Conservation (phyloP, 2,888 invertebrate genomes). For the Microchrysa polita region DNA sequence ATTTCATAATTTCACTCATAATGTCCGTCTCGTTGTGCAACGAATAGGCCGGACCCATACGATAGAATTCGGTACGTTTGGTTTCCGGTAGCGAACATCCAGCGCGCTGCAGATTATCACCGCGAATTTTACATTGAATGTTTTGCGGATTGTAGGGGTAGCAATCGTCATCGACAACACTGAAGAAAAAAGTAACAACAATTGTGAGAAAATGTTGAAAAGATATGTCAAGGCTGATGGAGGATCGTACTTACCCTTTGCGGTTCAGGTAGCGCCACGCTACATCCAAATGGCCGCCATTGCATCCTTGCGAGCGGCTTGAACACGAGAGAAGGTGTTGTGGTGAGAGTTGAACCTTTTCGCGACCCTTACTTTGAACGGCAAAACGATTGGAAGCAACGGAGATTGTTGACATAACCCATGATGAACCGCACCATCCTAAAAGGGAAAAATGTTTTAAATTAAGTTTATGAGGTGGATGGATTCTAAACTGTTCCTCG, state of each 20-base stretch:
- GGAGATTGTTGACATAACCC: constrained; percentile 88
- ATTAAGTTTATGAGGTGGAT: too few relatives aligned
- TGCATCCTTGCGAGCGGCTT: constrained; percentile 81
- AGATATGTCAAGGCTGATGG: too few relatives aligned
- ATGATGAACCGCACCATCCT: constrained; percentile 85
- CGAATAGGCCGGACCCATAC: constrained; percentile 80
- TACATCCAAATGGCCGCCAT: constrained; percentile 88
- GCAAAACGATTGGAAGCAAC: constrained; percentile 84
- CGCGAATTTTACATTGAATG: constrained; percentile 44
- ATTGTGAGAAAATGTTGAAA: background rate
- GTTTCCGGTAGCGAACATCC: constrained; percentile 68
- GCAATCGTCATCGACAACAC: constrained; percentile 85
- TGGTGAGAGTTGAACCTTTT: constrained; percentile 77
- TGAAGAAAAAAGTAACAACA: constrained; percentile 61
- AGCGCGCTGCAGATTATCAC: constrained; percentile 64
- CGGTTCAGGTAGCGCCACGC: constrained; percentile 91
- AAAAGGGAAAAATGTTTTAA: too few relatives aligned
- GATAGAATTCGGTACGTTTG: constrained; percentile 72
- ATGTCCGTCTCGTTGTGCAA: constrained; percentile 83
- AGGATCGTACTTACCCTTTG: constrained; percentile 71
- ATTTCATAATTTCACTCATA: constrained; percentile 88
- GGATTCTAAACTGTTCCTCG: too few relatives aligned
- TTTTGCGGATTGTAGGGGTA: constrained; percentile 73
- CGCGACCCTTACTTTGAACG: constrained; percentile 84
- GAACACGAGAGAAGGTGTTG: constrained; percentile 91